Evolutionary conservation across 2,888 invertebrate genomes (phyloP), one percentile per base, ranked within the genome.

Genomic region (Chydorus sphaericus): DNA sequence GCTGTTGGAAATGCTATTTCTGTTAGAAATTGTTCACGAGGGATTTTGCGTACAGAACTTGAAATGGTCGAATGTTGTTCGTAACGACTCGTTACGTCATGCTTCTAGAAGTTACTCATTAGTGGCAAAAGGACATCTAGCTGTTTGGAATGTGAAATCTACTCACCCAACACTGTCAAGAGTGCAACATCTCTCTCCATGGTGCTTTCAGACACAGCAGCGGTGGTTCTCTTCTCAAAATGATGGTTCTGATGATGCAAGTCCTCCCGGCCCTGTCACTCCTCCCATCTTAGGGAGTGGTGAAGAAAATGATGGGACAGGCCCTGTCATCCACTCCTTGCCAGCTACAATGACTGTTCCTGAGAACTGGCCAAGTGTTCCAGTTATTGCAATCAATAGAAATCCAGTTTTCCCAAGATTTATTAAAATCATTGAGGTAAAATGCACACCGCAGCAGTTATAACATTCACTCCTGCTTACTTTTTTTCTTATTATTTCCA

Each of bases 331-430:
- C 23, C 60, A 60, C 49, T 48, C 60, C 11, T 61, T 90, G 60
- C 87, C 92, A 50, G 90, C 91, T 0, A 85, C 92, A 0, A 85
- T 93, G 49, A 85, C 87, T 16, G 87, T 98, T 29, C 97, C 97
- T 1, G 96, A 96, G 69, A 83, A 88, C 10, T 96, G 93, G 86
- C 97, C 98, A 0, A 85, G 88, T 68, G 83, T 98, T 20, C 98
- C 98, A 3, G 82, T 97, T 8, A 84, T 99, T 62, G 92, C 96
- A 0, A 87, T 97, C 61, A 84, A 78, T 65, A 80, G 93, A 62
- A 91, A 94, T 74, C 96, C 97, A 4, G 87, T 98, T 1, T 98
- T 98, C 73, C 98, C 98, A 20, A 81, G 91, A 63, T 98, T 98
- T 70, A 93, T 97, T 63, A 98, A 98, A 74, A 80, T 98, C 62